Conservation (phyloP, 2,888 invertebrate species). For the Lasioglossum villosulum region DNA sequence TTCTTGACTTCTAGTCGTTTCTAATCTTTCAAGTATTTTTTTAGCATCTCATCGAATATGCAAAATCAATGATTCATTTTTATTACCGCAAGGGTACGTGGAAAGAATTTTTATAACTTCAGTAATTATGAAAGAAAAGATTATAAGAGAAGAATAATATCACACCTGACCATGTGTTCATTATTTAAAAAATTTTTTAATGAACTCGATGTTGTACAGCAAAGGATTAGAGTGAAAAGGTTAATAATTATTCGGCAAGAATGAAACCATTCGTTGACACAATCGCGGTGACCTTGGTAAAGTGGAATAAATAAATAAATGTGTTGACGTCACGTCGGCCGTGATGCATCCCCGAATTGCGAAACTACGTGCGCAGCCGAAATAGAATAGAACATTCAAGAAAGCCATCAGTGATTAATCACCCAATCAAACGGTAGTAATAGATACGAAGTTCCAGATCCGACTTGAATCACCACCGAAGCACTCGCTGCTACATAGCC, state of each 20-base stretch:
- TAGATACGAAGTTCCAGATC: conserved; percentile 57
- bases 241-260: neutral
- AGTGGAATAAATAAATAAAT: neutral
- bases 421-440: conserved; percentile 62
- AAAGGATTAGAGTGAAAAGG: too few relatives aligned
- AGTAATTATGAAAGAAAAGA: too few relatives aligned
- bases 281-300: neutral
- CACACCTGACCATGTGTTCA: neutral
- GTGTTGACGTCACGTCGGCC: neutral
- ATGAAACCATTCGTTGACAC: neutral
- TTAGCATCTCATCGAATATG: too few relatives aligned
- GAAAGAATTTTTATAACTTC: too few relatives aligned
- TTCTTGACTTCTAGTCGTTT: too few relatives aligned
- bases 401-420: conserved; percentile 58
- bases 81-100: too few relatives aligned
- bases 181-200: neutral
- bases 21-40: too few relatives aligned
- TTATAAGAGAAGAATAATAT: neutral
- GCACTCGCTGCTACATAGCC: conserved; percentile 56
- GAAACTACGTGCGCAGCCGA: conserved; percentile 27
- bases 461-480: conserved; percentile 56
- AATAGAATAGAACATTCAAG: conserved; percentile 51
- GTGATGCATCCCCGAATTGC: conserved; percentile 21
- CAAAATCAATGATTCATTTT: too few relatives aligned
- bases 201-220: too few relatives aligned